These are phyloP conservation scores for Amiota mariae DNA, from an alignment of 2,888 invertebrate genomes.

Conservation along the genomic window DNA sequence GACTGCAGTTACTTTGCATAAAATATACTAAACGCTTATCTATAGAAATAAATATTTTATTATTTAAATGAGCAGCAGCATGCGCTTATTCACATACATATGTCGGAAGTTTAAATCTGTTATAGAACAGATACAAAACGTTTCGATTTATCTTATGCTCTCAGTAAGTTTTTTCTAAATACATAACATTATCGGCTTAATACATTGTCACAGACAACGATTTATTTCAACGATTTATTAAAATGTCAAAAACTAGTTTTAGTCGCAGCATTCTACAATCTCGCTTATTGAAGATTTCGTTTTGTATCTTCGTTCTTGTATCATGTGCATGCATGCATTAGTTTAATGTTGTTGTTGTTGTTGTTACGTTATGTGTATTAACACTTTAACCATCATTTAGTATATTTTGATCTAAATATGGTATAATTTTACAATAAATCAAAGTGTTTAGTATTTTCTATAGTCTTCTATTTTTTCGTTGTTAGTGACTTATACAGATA, in stretches of 20 bases:
- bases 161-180: constrained; percentile 52
- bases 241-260: constrained; percentile 66
- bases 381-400: constrained; percentile 36
- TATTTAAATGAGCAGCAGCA: not conserved
- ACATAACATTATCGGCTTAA: constrained; percentile 65
- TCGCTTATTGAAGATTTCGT: no score
- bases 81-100: not conserved
- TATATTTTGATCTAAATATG: constrained; percentile 65
- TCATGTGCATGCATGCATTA: constrained; percentile 38
- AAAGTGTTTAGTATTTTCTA: constrained; percentile 41
- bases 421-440: constrained; percentile 67
- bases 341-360: constrained; percentile 32
- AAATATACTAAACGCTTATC: no score
- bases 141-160: constrained; percentile 56
- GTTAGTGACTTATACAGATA: not conserved
- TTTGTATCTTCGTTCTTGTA: constrained; percentile 4
- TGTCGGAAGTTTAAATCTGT: constrained; percentile 53
- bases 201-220: constrained; percentile 61
- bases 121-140: constrained; percentile 61
- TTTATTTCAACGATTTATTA: constrained; percentile 64
- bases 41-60: no score
- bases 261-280: no score
- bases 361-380: constrained; percentile 42
- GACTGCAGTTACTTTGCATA: no score
- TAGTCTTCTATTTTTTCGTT: not conserved